Evolutionary conservation across 2,113 vertebrate genomes (phyloP).

Genomic region (Danionella cerebrum): DNA sequence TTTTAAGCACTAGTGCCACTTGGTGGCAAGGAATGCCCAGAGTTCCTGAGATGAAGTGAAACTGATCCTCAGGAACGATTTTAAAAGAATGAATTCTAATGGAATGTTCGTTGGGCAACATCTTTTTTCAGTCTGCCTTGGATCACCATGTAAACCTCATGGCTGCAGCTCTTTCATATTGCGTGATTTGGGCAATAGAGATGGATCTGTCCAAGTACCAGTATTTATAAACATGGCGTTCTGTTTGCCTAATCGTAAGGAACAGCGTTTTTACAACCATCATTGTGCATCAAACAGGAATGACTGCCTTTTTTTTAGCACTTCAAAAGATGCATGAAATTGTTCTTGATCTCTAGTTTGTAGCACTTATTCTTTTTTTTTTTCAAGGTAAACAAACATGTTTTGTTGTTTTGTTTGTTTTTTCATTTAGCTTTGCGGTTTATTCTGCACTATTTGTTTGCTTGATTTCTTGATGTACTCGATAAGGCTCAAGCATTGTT

Average conservation of each 20-base stretch:
- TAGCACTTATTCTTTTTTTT: conserved; percentile 61
- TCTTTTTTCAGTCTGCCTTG: conserved; percentile 56
- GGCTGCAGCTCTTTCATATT: conserved; percentile 45
- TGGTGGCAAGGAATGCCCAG: conserved; percentile 62
- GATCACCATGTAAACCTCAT: conserved; percentile 45
- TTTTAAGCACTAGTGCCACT: conserved; percentile 71
- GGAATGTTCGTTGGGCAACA: conserved; percentile 40
- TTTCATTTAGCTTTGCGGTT: conserved; percentile 66
- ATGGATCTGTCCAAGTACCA: conserved; percentile 37
- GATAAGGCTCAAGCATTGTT: conserved; percentile 63
- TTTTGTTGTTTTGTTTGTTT: too few relatives aligned
- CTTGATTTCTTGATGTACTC: conserved; percentile 71
- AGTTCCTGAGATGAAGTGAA: conserved; percentile 63
- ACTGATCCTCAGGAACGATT: conserved; percentile 62
- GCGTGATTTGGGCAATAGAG: conserved; percentile 40
- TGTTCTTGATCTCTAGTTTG: conserved; percentile 52
- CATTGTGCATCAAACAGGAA: conserved; percentile 56
- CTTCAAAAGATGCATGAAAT: conserved; percentile 80
- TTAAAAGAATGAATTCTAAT: conserved; percentile 18
- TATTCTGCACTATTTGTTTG: conserved; percentile 66
- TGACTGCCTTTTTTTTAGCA: conserved; percentile 79
- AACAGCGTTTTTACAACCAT: conserved; percentile 56
- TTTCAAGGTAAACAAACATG: conserved; percentile 50
- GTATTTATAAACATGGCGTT: conserved; percentile 54
- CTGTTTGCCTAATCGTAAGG: conserved; percentile 53